Evolutionary conservation across 2,888 invertebrate species (phyloP), one percentile per base, ranked within the genome.

Genomic region (Epistrophella euchroma): DNA sequence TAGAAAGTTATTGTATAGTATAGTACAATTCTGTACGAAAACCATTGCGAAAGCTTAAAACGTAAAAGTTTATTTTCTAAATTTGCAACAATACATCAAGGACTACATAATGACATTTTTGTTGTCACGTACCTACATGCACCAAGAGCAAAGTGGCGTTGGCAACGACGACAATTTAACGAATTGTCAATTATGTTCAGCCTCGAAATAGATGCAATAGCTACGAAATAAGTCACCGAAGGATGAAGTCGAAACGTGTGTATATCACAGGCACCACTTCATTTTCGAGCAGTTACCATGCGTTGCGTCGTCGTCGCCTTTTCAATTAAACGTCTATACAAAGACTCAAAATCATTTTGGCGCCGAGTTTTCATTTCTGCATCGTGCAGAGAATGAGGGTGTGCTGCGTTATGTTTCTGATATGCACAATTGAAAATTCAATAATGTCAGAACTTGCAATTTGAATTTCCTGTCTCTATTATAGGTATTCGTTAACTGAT

Each of bases 321-420:
- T 83, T 74, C 73, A 83, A 77, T 83, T 77, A 83, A 74, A 64
- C 55, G 64, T 40, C 50, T 43, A 47, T 66, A 75, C 74, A 78
- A 74, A 84, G 78, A 17, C 62, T 58, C 60, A 43, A n/a, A n/a
- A 62, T 64, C 66, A 52, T 60, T 71, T 77, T 75, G 50, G 64
- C 64, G 37, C 47, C 62, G 25, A 70, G 40, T 43, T 28, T 56
- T 4, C 5, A 32, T 35, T 40, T 58, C 9, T 55, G 25, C 47
- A 32, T 19, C 11, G 47, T 19, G 10, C 19, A 22, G 19, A 11
- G 13, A 28, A 43, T 15, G 13, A 11, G 45, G 43, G 56, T 15
- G 56, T 62, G 22, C 28, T 32, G 32, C 10, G 32, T 43, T 47
- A 15, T 52, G 62, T 15, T 22, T 40, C 15, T n/a, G 55, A 25